Base-by-base conservation (phyloP, 2,797 vertebrate genomes). In the Momotus momota region DNA sequence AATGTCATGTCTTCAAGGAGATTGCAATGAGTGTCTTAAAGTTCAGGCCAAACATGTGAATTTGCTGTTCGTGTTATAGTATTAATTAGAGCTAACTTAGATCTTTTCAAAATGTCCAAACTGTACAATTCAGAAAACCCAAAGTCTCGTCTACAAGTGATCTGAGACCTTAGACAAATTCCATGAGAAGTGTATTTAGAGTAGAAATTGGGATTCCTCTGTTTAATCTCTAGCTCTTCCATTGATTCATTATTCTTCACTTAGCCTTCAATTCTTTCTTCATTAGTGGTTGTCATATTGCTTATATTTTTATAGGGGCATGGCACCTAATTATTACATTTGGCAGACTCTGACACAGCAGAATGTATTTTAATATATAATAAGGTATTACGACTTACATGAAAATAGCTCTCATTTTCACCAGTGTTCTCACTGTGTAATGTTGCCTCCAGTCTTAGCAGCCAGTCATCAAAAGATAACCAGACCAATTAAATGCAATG, bases 1-100 rank as follows among this genome's bases (percentile, higher is more conserved):
- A 96, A 96, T 94, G 96, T 93, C 96, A 83, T 85, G 86, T 96
- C 95, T 96, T 93, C 96, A 90, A 95, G 95, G 88, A 86, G 93
- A 86, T 54, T 95, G 81, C 81, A 94, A 14, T 7, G 81, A 95
- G 69, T 88, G 86, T 75, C 91, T 94, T 74, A 82, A 96, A 96
- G 91, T 94, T 96, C 94, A 95, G 91, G 86, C 89, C 96, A 96
- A 94, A 96, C 86, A 82, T 26, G 14, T 75, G 81, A 77, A 26
- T 95, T 96, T 94, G 87, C 90, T 86, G 93, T 81, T 93, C 81
- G 3, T 95, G 93, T 7, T 62, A 48, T 2, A 67, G 90, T 92
- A 81, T 94, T 95, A 94, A 96, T 96, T 95, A 96, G 90, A 75
- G 74, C 81, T 95, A 49, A 72, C 92, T 80, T 21, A 51, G 80